Conservation (phyloP, 2,888 invertebrate genomes). For the Oegoconia quadripuncta region DNA sequence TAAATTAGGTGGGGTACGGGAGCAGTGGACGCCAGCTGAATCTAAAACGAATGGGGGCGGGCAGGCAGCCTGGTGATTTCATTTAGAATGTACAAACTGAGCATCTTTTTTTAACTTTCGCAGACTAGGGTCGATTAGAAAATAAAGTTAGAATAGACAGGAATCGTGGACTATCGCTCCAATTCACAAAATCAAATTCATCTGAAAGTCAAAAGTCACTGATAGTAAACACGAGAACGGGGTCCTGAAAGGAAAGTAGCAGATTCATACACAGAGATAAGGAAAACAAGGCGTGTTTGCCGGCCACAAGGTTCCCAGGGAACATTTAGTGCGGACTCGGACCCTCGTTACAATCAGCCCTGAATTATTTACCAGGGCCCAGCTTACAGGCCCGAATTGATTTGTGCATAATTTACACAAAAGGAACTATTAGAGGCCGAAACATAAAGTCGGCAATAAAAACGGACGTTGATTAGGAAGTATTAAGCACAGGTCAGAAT, state of each 20-base stretch:
- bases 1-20: constrained; percentile 56
- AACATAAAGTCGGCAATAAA: constrained; percentile 50
- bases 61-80: constrained; percentile 43
- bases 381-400: constrained; percentile 65
- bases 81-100: constrained; percentile 33
- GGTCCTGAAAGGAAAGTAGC: constrained; percentile 29
- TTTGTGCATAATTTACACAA: constrained; percentile 72
- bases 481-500: not conserved
- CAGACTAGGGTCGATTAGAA: not conserved
- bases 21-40: constrained; percentile 55
- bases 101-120: not conserved
- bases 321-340: constrained; percentile 63
- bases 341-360: constrained; percentile 71
- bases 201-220: not conserved
- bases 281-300: constrained; percentile 54
- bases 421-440: constrained; percentile 44
- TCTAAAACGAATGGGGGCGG: constrained; percentile 42
- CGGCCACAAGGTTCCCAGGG: constrained; percentile 51
- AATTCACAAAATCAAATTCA: not conserved
- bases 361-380: constrained; percentile 70
- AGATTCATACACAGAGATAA: constrained; percentile 49
- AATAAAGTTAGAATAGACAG: too few relatives aligned
- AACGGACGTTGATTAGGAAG: constrained; percentile 32
- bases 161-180: too few relatives aligned
- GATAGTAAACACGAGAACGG: constrained; percentile 12